phyloP scores from a whole-genome alignment of 2,888 invertebrate species.

The Villa cingulata region DNA sequence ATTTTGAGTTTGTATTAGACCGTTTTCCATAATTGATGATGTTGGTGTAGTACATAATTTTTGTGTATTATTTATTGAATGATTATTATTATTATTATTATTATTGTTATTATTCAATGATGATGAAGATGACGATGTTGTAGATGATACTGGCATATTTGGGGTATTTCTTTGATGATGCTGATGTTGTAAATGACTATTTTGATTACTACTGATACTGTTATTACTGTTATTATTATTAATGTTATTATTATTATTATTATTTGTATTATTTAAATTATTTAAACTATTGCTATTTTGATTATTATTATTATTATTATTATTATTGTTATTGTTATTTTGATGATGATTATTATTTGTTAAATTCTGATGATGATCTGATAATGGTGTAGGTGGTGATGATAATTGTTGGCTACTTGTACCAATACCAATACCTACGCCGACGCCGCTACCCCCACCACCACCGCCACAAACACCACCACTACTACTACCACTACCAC shows the following conservation, averaged over 20 bases:
- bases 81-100: slow-evolving; percentile 4
- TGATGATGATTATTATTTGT: neutral
- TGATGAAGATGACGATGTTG: no score
- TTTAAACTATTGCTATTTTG: neutral
- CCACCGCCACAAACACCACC: no score
- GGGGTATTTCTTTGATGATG: slow-evolving; percentile 29
- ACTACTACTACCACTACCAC: no score
- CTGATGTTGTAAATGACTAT: slow-evolving; percentile 22
- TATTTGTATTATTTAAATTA: neutral
- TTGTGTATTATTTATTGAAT: slow-evolving; percentile 26
- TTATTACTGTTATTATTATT: neutral
- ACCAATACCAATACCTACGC: no score
- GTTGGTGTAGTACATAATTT: slow-evolving; percentile 25
- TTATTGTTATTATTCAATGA: slow-evolving; percentile 9
- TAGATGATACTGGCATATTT: slow-evolving; percentile 10
- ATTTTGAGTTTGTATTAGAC: neutral
- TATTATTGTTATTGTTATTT: neutral
- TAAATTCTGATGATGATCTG: neutral
- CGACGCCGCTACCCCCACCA: no score
- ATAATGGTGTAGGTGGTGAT: neutral
- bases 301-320: neutral
- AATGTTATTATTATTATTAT: neutral
- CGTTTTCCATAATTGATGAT: slow-evolving; percentile 17
- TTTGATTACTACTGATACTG: neutral
- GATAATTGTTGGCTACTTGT: neutral